These are phyloP conservation scores for Zelleria hepariella DNA, from an alignment of 2,888 invertebrate genomes.

Conservation along the genomic window DNA sequence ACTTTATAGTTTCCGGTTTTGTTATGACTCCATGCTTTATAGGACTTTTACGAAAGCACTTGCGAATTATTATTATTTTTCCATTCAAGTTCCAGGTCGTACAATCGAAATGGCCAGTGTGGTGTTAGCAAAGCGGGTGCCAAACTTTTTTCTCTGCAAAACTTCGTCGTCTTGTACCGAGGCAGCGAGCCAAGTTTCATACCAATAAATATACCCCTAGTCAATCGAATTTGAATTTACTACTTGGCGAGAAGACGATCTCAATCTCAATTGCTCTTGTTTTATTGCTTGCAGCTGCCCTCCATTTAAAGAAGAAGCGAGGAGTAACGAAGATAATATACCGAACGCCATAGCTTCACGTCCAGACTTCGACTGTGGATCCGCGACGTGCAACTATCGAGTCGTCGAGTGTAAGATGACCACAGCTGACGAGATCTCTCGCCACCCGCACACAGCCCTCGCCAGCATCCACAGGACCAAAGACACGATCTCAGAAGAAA, in stretches of 20 bases:
- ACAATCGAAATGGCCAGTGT: neutral
- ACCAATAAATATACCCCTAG: neutral
- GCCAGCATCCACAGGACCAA: conserved; percentile 23
- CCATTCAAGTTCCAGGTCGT: neutral
- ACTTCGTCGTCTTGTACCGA: neutral
- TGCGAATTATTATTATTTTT: neutral
- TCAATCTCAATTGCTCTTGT: neutral
- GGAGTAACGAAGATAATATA: conserved; percentile 44
- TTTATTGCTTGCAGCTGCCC: conserved; percentile 44
- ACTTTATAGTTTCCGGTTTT: neutral
- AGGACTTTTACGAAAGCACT: neutral
- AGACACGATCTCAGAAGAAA: conserved; percentile 25
- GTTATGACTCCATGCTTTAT: neutral
- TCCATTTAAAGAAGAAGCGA: conserved; percentile 50
- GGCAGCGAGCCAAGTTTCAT: neutral
- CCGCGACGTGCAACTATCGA: conserved; percentile 57
- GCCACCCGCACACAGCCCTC: conserved; percentile 25
- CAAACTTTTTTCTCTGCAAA: neutral
- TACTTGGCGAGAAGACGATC: neutral
- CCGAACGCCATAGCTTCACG: conserved; percentile 50
- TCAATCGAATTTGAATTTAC: neutral
- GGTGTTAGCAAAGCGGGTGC: neutral
- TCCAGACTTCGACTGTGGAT: conserved; percentile 56
- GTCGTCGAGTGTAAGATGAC: conserved; percentile 65
- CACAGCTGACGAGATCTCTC: conserved; percentile 52